phyloP scores from a whole-genome alignment of 2,888 invertebrate genomes.

The Eristalis tenax region DNA sequence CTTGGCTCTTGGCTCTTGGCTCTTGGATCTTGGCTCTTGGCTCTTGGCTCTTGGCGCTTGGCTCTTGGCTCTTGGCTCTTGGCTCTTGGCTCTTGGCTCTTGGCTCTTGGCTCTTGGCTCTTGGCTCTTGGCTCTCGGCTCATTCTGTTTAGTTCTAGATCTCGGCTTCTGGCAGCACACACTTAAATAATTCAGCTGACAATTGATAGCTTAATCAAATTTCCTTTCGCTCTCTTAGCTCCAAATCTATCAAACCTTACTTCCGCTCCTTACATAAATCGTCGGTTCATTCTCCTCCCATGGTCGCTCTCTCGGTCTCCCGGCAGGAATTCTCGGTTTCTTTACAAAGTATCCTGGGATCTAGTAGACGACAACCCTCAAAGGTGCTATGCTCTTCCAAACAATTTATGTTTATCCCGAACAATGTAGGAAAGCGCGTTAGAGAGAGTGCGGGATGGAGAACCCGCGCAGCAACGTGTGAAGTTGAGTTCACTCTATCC shows the following conservation, averaged over 20 bases:
- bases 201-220: neutral
- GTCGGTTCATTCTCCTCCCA: neutral
- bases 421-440: neutral
- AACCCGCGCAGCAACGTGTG: neutral
- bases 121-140: too few species aligned
- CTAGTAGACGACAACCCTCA: conserved; percentile 31
- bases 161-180: neutral
- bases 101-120: too few species aligned
- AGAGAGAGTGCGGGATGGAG: neutral
- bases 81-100: too few species aligned
- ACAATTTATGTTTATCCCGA: conserved; percentile 19
- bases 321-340: neutral
- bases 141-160: too few species aligned
- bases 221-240: neutral
- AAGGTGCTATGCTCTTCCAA: conserved; percentile 12
- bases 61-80: too few species aligned
- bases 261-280: neutral
- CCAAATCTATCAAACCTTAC: neutral
- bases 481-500: conserved; percentile 7
- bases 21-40: too few species aligned
- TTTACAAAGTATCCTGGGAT: conserved; percentile 23
- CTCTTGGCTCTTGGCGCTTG: too few species aligned
- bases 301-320: neutral
- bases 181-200: neutral
- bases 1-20: too few species aligned